Conservation (phyloP, 2,797 vertebrate species). For the Denticeps clupeoides region DNA sequence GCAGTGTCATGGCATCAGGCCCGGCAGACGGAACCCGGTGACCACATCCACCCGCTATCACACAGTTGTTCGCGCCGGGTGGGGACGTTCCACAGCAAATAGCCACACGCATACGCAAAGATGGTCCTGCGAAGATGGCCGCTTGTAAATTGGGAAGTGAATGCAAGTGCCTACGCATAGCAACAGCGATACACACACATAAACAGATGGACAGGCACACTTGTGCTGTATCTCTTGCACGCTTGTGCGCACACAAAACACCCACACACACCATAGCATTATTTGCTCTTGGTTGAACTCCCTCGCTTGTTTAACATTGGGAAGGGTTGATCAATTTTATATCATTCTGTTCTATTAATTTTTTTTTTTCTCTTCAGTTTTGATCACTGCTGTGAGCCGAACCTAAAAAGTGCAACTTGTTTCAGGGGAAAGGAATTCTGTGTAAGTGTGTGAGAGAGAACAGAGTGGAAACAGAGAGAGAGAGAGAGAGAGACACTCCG, state of each 20-base stretch:
- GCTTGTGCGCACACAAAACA: neutral
- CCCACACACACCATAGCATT: neutral
- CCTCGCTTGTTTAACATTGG: no score
- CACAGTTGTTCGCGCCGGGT: no score
- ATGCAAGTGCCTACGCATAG: constrained; percentile 39
- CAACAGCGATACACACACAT: constrained; percentile 47
- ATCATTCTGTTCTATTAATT: constrained; percentile 29
- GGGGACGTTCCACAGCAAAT: no score
- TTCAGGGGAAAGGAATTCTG: constrained; percentile 66
- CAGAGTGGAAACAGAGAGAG: constrained; percentile 15
- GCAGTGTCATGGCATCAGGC: no score
- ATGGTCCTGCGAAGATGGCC: constrained; percentile 38
- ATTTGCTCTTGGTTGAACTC: no score
- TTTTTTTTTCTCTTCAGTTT: constrained; percentile 20
- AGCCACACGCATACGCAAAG: constrained; percentile 27
- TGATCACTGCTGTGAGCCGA: constrained; percentile 42
- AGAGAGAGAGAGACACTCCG: constrained; percentile 25
- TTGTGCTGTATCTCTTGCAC: neutral
- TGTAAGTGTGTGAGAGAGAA: constrained; percentile 36
- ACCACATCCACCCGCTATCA: neutral
- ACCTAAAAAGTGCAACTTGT: no score
- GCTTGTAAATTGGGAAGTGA: constrained; percentile 41
- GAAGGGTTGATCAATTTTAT: no score
- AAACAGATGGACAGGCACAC: constrained; percentile 24
- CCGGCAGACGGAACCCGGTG: no score